A percentile compares a stretch with the other conserved stretches of the same genome.
phyloP scores from a whole-genome alignment of 1,140 invertebrate species.

The Apis florea region DNA sequence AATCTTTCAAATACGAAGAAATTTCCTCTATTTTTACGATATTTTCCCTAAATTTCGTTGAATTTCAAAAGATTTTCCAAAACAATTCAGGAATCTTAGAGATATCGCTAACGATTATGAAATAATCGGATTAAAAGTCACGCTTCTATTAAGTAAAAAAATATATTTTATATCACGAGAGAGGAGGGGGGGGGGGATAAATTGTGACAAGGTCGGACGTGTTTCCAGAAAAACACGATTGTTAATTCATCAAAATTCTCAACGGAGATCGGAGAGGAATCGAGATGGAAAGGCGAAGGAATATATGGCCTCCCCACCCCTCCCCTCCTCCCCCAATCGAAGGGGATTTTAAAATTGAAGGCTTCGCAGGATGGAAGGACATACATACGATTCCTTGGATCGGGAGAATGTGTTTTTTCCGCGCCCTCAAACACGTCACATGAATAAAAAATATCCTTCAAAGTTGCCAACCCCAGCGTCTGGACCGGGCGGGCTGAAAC shows the following conservation, averaged over 20 bases:
- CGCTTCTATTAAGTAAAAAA: too few species aligned
- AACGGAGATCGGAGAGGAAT: background rate
- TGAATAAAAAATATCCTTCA: constrained; percentile 80
- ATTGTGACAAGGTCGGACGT: background rate
- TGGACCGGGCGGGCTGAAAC: constrained; percentile 35
- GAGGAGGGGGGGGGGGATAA: too few species aligned
- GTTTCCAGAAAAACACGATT: background rate
- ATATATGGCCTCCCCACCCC: background rate
- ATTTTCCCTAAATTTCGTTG: too few species aligned
- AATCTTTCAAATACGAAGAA: background rate
- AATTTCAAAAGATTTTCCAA: background rate
- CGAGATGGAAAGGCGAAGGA: constrained; percentile 26
- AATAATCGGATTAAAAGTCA: too few species aligned
- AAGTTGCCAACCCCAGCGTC: constrained; percentile 75
- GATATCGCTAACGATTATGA: too few species aligned
- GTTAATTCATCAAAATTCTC: constrained; percentile 31
- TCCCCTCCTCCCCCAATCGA: background rate
- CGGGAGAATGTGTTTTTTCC: constrained; percentile 78
- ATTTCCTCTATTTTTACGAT: background rate
- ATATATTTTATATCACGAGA: background rate
- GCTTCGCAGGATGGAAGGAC: constrained; percentile 41
- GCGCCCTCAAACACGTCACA: constrained; percentile 78
- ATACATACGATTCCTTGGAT: constrained; percentile 52
- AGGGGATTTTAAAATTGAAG: constrained; percentile 64
- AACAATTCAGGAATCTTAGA: too few species aligned